Percentiles rank a stretch among this genome's conserved stretches.
Conservation (phyloP, 2,888 invertebrate genomes). For the Aphelenchoides bicaudatus region DNA sequence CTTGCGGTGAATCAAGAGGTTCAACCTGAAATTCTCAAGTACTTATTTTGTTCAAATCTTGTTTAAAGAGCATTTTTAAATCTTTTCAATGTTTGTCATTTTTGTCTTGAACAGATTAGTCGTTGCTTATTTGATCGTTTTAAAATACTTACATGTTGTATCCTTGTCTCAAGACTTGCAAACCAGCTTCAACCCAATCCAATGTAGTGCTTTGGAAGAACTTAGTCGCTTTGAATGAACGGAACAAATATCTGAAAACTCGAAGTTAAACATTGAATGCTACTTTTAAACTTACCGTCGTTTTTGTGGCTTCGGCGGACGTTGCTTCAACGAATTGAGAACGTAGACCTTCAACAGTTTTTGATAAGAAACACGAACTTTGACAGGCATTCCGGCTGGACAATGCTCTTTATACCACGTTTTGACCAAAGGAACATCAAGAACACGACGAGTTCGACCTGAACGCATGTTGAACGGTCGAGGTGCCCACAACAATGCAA, state of each 20-base stretch:
- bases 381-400: constrained; percentile 74
- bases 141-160: too few species aligned
- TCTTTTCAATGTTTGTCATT: too few species aligned
- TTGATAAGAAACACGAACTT: constrained; percentile 97
- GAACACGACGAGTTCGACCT: constrained; percentile 79
- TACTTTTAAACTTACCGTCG: constrained; percentile 69
- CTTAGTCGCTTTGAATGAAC: constrained; percentile 98
- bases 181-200: constrained; percentile 98
- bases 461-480: constrained; percentile 95
- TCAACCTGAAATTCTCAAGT: too few species aligned
- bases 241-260: constrained; percentile 77
- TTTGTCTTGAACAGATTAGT: too few species aligned
- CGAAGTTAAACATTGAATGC: background rate
- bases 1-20: constrained; percentile 94
- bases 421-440: constrained; percentile 95
- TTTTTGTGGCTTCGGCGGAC: constrained; percentile 96
- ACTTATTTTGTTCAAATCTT: too few species aligned
- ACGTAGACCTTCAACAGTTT: constrained; percentile 97
- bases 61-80: too few species aligned
- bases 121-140: too few species aligned
- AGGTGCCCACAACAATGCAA: constrained; percentile 72
- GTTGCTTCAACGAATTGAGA: constrained; percentile 90
- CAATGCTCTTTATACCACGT: constrained; percentile 73
- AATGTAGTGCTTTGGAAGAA: constrained; percentile 99
- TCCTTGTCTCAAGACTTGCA: constrained; percentile 91